Evolutionary conservation across 2,888 invertebrate genomes (phyloP).

Genomic region (Drosophila pegasa): DNA sequence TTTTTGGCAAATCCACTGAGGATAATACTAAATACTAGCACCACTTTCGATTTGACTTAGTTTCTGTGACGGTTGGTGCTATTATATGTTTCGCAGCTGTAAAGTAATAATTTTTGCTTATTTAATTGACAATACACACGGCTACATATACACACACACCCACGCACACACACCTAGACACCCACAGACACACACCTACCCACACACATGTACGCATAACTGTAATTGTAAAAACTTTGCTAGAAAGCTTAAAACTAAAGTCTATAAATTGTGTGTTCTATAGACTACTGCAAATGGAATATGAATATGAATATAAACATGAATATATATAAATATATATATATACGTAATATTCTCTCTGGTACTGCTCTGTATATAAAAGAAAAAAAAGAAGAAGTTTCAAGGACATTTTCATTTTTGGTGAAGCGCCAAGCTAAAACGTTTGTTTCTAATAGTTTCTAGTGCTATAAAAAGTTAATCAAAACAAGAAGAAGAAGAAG

Average conservation of each 20-base stretch:
- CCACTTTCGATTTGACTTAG: too few relatives aligned
- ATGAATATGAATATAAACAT: conserved; percentile 36
- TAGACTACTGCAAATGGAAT: conserved; percentile 42
- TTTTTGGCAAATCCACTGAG: too few relatives aligned
- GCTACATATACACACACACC: too few relatives aligned
- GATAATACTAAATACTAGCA: too few relatives aligned
- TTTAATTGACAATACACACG: conserved; percentile 62
- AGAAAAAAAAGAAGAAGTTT: too few relatives aligned
- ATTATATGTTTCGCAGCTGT: background rate
- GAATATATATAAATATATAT: background rate
- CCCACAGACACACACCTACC: background rate
- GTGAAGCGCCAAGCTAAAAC: conserved; percentile 26
- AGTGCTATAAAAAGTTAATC: conserved; percentile 42
- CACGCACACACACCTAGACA: background rate
- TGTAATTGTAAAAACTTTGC: conserved; percentile 43
- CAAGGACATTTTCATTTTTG: conserved; percentile 36
- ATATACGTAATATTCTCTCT: conserved; percentile 62
- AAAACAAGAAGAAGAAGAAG: conserved; percentile 10
- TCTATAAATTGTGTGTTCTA: conserved; percentile 23
- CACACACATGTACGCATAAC: conserved; percentile 13
- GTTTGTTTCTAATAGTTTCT: conserved; percentile 7
- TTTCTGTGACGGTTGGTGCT: too few relatives aligned
- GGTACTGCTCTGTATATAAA: conserved; percentile 39
- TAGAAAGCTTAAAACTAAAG: conserved; percentile 39
- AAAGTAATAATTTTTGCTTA: conserved; percentile 72